Percentiles rank a stretch among this genome's conserved stretches.
Evolutionary conservation across 2,888 invertebrate species (phyloP).

Genomic region (Eupelmus urozonus): DNA sequence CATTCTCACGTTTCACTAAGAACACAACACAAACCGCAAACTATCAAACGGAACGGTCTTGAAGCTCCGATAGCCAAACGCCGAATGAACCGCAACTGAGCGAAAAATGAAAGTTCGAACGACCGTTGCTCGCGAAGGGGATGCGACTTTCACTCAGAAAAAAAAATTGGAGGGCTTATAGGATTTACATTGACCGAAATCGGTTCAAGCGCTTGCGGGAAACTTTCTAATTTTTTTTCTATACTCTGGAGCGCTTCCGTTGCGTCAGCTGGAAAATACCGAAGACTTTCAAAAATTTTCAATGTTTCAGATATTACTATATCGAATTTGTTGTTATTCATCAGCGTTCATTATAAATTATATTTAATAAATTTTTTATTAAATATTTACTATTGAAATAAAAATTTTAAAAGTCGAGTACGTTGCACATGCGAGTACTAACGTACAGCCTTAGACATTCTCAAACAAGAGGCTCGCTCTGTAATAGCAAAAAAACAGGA

Average conservation of each 20-base stretch:
- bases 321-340: too few species aligned
- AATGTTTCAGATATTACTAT: too few species aligned
- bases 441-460: too few species aligned
- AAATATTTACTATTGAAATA: too few species aligned
- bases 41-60: not conserved
- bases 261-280: not conserved
- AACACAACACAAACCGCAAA: not conserved
- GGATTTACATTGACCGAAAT: slow-evolving; percentile 25
- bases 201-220: not conserved
- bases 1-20: not conserved
- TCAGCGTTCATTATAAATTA: too few species aligned
- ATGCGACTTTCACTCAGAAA: slow-evolving; percentile 57
- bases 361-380: too few species aligned
- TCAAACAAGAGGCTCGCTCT: too few species aligned
- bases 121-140: slow-evolving; percentile 28
- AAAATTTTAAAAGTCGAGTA: too few species aligned
- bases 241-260: too few species aligned
- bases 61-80: slow-evolving; percentile 12
- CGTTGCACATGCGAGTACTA: too few species aligned
- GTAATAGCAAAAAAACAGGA: too few species aligned
- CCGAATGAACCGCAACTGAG: slow-evolving; percentile 35
- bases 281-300: not conserved
- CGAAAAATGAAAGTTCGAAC: slow-evolving; percentile 51
- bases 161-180: slow-evolving; percentile 33
- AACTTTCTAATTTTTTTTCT: slow-evolving; percentile 58